Conservation (phyloP, 1,140 invertebrate genomes). For the Arctopsyche grandis region DNA sequence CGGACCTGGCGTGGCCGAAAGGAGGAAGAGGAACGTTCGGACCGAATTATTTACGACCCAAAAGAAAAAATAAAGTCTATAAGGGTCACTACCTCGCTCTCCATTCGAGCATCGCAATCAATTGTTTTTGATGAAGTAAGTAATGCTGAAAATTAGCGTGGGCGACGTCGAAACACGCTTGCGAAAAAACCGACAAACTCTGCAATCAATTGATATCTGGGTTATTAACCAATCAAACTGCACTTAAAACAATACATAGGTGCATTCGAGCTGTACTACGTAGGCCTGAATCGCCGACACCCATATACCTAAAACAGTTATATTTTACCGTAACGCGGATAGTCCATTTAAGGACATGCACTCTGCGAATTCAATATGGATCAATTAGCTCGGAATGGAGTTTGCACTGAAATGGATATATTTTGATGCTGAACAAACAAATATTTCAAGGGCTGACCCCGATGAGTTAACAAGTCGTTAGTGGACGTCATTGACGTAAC, state of each 20-base stretch:
- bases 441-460: background rate
- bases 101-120: too few species aligned
- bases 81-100: background rate
- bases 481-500: conserved; percentile 16
- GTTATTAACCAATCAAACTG: conserved; percentile 19
- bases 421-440: background rate
- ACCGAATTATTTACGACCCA: conserved; percentile 31
- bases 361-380: background rate
- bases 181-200: background rate
- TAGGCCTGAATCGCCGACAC: background rate
- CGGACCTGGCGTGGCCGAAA: background rate
- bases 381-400: background rate
- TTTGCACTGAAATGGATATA: background rate
- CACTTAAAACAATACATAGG: background rate
- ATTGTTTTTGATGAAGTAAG: too few species aligned
- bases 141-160: conserved; percentile 9
- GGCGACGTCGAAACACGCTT: background rate
- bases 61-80: background rate
- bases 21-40: conserved; percentile 26
- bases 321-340: background rate
- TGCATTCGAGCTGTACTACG: background rate
- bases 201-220: background rate
- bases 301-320: background rate
- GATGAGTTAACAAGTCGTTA: background rate
- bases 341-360: background rate